phyloP scores from a whole-genome alignment of 2,113 vertebrate genomes.

The Brachirus orientalis region DNA sequence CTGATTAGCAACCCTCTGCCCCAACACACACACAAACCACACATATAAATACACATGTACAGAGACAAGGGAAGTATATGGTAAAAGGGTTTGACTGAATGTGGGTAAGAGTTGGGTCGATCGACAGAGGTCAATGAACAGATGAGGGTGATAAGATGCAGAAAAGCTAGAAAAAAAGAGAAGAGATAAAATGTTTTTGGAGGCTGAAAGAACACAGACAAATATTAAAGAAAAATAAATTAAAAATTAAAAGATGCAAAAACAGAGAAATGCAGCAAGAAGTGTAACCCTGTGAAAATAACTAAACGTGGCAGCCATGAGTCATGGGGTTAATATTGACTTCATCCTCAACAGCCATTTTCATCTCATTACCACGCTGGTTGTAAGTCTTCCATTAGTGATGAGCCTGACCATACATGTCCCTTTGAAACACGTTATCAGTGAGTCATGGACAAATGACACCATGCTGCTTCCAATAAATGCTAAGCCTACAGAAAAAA shows the following conservation, averaged over 20 bases:
- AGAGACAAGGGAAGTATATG: background rate
- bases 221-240: background rate
- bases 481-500: constrained; percentile 30
- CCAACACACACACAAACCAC: background rate
- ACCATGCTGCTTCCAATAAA: constrained; percentile 17
- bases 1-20: constrained; percentile 30
- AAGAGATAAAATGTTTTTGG: background rate
- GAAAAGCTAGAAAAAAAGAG: background rate
- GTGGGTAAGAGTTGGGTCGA: constrained; percentile 12
- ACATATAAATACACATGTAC: background rate
- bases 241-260: background rate
- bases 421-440: constrained; percentile 28
- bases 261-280: background rate
- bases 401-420: constrained; percentile 25
- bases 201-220: background rate
- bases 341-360: constrained; percentile 32
- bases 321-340: constrained; percentile 34
- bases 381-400: constrained; percentile 44
- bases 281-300: constrained; percentile 4
- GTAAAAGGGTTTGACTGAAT: background rate
- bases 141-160: background rate
- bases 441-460: constrained; percentile 19
- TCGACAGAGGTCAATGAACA: constrained; percentile 8
- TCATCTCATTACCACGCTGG: constrained; percentile 32
- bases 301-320: constrained; percentile 8